Base-by-base conservation (phyloP, 2,113 vertebrate genomes). In the Acrocephalus kingi region DNA sequence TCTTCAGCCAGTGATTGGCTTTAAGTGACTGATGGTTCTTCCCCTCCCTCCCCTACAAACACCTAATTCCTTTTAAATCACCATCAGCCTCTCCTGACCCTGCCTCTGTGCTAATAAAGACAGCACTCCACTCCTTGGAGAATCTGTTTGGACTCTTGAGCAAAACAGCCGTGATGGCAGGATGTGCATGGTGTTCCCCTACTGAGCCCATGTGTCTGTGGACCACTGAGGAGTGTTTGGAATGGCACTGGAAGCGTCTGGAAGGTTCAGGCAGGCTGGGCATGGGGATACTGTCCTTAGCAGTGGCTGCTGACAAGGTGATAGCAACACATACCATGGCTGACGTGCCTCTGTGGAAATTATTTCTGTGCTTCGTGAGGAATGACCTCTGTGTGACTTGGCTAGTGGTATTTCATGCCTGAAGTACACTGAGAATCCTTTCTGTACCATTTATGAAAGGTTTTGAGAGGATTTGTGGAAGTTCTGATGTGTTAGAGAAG, bases 1-100 rank as follows among this genome's bases (percentile, higher is more conserved):
- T 90, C 90, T 80, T 87, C 84, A 83, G 73, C 49, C 83, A 46
- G 41, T 46, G 48, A 76, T 43, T 82, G 67, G 46, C 55, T 96
- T 89, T 24, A 78, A 62, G 51, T 45, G 67, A 54, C 13, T 56
- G 74, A 85, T 55, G 19, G 31, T 15, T 58, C 33, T 75, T 82
- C 37, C 15, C 6, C 6, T 61, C 8, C 21, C 8, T 59, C 6
- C 35, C 23, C 13, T n/a, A 6, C 39, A 67, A 39, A 55, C 17
- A 31, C 13, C 22, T 24, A 28, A 59, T 61, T 69, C 76, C n/a
- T 84, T 87, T 86, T 15, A 35, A 86, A 68, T 58, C 37, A 19
- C 22, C 19, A 7, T 58, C 19, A 66, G 21, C 37, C 10, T 83
- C 28, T 52, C 17, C 66, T 48, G 51, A 11, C 37, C 0, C 0